Percentiles rank a stretch among this genome's conserved stretches.
Evolutionary conservation across 2,888 invertebrate species (phyloP).

Genomic region (Apomyelois bistriatella): DNA sequence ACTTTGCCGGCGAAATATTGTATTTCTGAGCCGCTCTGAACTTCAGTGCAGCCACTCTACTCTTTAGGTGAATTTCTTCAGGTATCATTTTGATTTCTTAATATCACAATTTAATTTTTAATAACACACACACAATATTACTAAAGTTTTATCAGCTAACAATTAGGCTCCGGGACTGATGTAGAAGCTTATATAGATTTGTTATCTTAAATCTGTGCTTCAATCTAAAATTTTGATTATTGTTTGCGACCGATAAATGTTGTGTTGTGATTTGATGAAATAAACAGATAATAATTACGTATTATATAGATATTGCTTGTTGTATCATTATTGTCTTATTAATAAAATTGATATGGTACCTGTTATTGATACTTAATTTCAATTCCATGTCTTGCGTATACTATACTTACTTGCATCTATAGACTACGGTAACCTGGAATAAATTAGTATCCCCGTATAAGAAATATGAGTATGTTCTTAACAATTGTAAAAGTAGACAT

Average conservation of each 20-base stretch:
- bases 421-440: too few species aligned
- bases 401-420: too few species aligned
- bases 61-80: constrained; percentile 29
- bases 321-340: neutral
- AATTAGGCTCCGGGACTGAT: neutral
- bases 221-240: neutral
- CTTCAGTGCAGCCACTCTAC: constrained; percentile 32
- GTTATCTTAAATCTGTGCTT: constrained; percentile 6
- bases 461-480: too few species aligned
- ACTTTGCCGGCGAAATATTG: constrained; percentile 33
- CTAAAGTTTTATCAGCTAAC: neutral
- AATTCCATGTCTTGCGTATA: too few species aligned
- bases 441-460: too few species aligned
- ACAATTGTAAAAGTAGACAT: too few species aligned
- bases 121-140: neutral
- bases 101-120: neutral
- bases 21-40: constrained; percentile 35
- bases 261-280: constrained; percentile 1
- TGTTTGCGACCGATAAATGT: neutral
- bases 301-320: neutral
- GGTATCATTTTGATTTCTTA: constrained; percentile 17
- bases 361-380: too few species aligned
- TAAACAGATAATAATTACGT: neutral
- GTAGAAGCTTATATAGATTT: neutral
- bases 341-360: neutral